These are phyloP conservation scores for Caenorhabditis sp. DNA, from an alignment of 2,888 invertebrate species.

Conservation along the genomic window DNA sequence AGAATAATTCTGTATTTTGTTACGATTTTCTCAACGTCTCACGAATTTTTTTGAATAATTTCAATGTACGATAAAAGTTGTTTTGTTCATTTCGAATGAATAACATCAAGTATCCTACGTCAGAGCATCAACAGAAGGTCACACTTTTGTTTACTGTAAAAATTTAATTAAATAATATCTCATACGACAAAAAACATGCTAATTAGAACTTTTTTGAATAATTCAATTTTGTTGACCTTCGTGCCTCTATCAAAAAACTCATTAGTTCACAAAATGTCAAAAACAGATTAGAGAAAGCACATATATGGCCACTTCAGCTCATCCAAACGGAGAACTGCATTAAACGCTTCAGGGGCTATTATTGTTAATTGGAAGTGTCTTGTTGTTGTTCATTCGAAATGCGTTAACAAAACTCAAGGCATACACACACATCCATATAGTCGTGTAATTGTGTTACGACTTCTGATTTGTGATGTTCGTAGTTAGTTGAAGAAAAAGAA, in stretches of 20 bases:
- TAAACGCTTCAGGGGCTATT: neutral
- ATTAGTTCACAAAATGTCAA: neutral
- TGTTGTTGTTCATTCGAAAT: neutral
- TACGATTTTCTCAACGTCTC: too few species aligned
- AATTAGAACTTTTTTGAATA: too few species aligned
- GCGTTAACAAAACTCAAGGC: neutral
- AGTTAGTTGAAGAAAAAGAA: slow-evolving; percentile 2
- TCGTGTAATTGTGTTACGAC: neutral
- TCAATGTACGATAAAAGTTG: too few species aligned
- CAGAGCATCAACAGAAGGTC: too few species aligned
- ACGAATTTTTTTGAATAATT: too few species aligned
- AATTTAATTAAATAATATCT: too few species aligned
- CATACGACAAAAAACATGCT: too few species aligned
- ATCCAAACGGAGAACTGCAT: neutral
- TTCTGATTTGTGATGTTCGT: slow-evolving; percentile 1
- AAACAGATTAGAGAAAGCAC: neutral
- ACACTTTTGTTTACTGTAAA: too few species aligned
- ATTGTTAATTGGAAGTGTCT: neutral
- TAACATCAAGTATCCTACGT: too few species aligned
- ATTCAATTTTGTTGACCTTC: too few species aligned
- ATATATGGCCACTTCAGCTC: neutral
- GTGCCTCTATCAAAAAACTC: neutral
- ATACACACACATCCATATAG: neutral
- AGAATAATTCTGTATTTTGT: too few species aligned
- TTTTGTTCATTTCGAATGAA: too few species aligned